A percentile compares a stretch with the other conserved stretches of the same genome.
phyloP scores from a whole-genome alignment of 2,797 vertebrate genomes.

The Tragopan temminckii region DNA sequence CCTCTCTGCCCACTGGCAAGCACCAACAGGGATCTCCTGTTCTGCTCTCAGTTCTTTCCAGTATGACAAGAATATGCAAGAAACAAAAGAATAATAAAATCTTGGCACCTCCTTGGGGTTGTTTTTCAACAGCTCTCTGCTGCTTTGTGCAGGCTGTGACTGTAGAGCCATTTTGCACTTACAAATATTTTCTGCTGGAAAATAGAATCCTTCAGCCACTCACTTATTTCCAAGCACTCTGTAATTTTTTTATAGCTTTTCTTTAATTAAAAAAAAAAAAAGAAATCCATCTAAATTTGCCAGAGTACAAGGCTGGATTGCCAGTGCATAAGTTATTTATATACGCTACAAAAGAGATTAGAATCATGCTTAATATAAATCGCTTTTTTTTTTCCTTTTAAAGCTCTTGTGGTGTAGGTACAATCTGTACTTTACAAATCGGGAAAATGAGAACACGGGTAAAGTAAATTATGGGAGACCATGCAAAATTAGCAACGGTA shows the following conservation, averaged over 20 bases:
- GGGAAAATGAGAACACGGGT: neutral
- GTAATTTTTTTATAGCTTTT: neutral
- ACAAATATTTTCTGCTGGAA: neutral
- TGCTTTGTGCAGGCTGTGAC: neutral
- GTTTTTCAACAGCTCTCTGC: neutral
- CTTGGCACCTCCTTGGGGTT: neutral
- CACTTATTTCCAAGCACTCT: neutral
- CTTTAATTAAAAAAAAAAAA: neutral
- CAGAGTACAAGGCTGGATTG: conserved; percentile 1
- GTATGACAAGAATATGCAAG: neutral
- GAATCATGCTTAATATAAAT: conserved; percentile 43
- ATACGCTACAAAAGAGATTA: conserved; percentile 24
- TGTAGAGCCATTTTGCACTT: neutral
- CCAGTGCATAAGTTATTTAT: conserved; percentile 17
- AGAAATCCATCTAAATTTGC: neutral
- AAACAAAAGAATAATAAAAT: neutral
- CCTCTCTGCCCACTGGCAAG: neutral
- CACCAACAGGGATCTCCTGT: neutral
- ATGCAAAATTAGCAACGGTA: neutral
- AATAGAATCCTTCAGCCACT: neutral
- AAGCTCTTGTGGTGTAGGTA: conserved; percentile 18
- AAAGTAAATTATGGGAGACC: neutral
- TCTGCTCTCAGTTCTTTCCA: neutral
- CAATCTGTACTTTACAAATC: neutral
- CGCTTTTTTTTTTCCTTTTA: conserved; percentile 31